Evolutionary conservation across 2,888 invertebrate genomes (phyloP), one percentile per base, ranked within the genome.

Genomic region (Sarcophaga subvicina): DNA sequence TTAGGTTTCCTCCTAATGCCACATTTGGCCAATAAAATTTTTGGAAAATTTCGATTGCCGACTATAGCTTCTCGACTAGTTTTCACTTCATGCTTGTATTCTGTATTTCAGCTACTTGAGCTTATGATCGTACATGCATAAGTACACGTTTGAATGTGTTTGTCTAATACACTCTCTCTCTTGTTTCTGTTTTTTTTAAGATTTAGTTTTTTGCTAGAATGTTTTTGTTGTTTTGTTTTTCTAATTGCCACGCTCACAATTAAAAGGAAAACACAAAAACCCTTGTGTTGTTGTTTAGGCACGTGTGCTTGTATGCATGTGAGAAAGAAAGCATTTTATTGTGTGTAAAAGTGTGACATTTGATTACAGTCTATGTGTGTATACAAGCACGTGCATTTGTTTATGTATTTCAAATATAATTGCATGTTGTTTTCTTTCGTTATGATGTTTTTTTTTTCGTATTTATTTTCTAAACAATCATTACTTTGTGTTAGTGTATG

Each of bases 81-180:
- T 45, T 69, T 45, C 6, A 6, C 14, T 45, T 45, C 67, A 37
- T 11, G 4, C 17, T 45, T 6, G 17, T 14, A 22, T 60, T 59
- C 59, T 63, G 45, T 22, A 66, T 75, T 76, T 80, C 49, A 59
- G 77, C 80, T 73, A 67, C 86, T 83, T 83, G 78, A 86, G 72
- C 77, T 77, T 78, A 86, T 86, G 80, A 83, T 80, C 76, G 80
- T 59, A 77, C 80, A 83, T 83, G 83, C 83, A 86, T 80, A 76
- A 86, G 76, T 80, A 80, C 77, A 49, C 17, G 59, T 70, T 47
- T 4, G 60, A 22, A 17, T 76, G 69, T 82, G 80, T 80, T 37
- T 80, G 75, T 71, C 20, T 80, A 37, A 54, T 45, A 37, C 62
- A 67, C n/a, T n/a, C 71, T 25, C 54, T 47, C 54, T 71, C 71